Base-by-base conservation (phyloP, 92 coral and sea anemone genomes). In the Pocillopora meandrina region DNA sequence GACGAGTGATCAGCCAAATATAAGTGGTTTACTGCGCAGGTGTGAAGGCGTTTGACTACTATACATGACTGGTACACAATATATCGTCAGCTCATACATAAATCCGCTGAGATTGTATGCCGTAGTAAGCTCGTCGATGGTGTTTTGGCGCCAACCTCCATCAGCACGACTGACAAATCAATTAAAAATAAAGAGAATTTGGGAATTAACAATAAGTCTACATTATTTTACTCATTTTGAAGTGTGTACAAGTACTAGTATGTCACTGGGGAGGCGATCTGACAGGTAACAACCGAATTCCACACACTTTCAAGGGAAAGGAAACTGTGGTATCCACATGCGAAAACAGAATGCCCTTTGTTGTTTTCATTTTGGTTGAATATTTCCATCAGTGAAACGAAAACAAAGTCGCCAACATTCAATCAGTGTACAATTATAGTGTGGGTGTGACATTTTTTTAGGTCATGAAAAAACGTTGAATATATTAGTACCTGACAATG, bases 181-280 rank as follows among this genome's bases (percentile, higher is more conserved):
- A 74, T 74, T 57, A 74, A 34, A 74, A 74, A 62, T 49, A 42
- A 12, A 61, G 20, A 73, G 42, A 72, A 73, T 47, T 65, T 13
- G 49, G 36, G 19, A 47, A 17, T 26, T 26, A 49, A 72, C n/a
- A 56, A 61, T 7, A 52, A 55, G 20, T 20, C 16, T 73, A 55
- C 16, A 9, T 17, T 17, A 56, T 83, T 63, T 55, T 0, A 73
- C 55, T 65, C 42, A 36, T 71, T 59, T 66, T 81, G 17, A 61
- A 56, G 80, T 14, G 80, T 74, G n/a, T 62, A 42, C 34, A 73
- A 71, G 60, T 66, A 19, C 69, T 77, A 83, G 82, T 70, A 90
- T 90, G 93, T 90, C 93, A 71, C 73, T 88, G 81, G 93, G 90
- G 87, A 86, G 93, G 57, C 72, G 90, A 79, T 90, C 93, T 55